phyloP scores from a whole-genome alignment of 2,888 invertebrate species.

The Ophraella communa region DNA sequence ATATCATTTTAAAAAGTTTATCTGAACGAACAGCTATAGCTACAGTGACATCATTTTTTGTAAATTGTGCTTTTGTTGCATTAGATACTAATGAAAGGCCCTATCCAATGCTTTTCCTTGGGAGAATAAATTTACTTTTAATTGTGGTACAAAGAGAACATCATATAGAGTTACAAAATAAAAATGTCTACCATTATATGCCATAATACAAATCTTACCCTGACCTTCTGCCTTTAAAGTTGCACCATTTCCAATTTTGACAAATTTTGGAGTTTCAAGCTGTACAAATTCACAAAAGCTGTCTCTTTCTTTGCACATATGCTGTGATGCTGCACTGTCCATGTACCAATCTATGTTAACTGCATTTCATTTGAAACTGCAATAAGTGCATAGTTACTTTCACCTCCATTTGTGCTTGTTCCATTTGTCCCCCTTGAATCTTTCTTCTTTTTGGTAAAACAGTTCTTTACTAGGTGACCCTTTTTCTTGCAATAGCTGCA shows the following conservation, averaged over 20 bases:
- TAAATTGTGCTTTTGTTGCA: too few relatives aligned
- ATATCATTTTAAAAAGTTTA: background rate
- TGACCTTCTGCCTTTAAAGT: conserved; percentile 14
- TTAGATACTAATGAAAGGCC: background rate
- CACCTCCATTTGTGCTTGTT: too few relatives aligned
- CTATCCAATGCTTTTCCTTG: too few relatives aligned
- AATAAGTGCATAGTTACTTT: too few relatives aligned
- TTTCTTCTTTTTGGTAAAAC: too few relatives aligned
- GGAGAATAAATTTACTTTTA: conserved; percentile 41
- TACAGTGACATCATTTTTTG: too few relatives aligned
- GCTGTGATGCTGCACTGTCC: background rate
- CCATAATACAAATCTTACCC: conserved; percentile 21
- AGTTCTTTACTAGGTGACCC: too few relatives aligned
- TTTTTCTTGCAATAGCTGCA: too few relatives aligned
- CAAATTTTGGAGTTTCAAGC: background rate
- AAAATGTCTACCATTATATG: conserved; percentile 27
- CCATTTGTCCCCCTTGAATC: too few relatives aligned
- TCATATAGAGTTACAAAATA: conserved; percentile 24
- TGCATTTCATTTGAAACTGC: too few relatives aligned
- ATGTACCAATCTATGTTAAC: too few relatives aligned
- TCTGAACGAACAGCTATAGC: too few relatives aligned
- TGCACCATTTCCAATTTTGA: conserved; percentile 28
- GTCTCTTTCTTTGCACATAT: background rate
- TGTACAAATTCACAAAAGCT: background rate
- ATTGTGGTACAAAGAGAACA: conserved; percentile 37